Evolutionary conservation across 2,888 invertebrate genomes (phyloP).

Genomic region (Chymomyza procnemis): DNA sequence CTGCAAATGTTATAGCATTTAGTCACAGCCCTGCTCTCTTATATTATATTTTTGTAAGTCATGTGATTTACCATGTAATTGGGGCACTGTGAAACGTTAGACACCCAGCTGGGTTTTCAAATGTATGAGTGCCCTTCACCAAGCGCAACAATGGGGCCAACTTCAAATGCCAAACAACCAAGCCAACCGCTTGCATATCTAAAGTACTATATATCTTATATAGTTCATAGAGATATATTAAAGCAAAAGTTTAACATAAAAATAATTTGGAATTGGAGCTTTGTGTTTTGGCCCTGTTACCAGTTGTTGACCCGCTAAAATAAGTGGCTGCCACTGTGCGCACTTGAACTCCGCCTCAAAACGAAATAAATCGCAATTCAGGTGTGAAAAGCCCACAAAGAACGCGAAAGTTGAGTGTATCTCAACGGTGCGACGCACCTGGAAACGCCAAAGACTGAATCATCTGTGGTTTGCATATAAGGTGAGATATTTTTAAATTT

Average conservation of each 20-base stretch:
- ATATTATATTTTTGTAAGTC: neutral
- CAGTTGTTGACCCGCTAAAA: neutral
- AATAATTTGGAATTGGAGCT: neutral
- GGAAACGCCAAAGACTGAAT: neutral
- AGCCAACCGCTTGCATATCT: constrained; percentile 17
- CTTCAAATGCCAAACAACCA: constrained; percentile 26
- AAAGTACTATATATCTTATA: constrained; percentile 4
- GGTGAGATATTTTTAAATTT: neutral
- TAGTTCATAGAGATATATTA: neutral
- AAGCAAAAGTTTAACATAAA: neutral
- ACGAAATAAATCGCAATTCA: neutral
- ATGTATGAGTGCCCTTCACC: constrained; percentile 20
- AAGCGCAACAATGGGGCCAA: constrained; percentile 24
- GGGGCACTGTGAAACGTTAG: neutral
- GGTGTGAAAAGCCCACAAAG: neutral
- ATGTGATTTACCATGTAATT: neutral
- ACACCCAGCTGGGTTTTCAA: neutral
- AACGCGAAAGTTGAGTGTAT: neutral
- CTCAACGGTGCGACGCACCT: neutral
- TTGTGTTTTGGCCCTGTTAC: neutral
- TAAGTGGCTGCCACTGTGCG: neutral
- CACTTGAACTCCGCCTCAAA: neutral
- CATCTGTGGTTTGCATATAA: neutral
- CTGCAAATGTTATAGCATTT: too few species aligned
- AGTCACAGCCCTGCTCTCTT: neutral